Evolutionary conservation across 2,113 vertebrate species (phyloP), one percentile per base, ranked within the genome.

Genomic region (Tupaia tana): DNA sequence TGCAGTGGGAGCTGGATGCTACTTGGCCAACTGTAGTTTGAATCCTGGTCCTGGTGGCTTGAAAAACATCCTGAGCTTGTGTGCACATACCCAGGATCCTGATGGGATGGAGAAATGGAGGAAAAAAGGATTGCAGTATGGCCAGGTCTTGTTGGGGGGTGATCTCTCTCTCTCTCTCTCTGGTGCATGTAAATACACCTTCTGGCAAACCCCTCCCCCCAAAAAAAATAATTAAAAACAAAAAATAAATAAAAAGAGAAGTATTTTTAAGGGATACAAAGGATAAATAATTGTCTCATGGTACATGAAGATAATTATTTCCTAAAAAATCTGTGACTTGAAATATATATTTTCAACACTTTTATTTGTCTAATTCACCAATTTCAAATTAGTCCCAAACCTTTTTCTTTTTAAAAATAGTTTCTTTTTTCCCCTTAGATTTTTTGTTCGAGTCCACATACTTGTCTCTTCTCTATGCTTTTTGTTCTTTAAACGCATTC

Each of bases 291-390:
- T 58, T 69, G 8, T 6, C 14, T 64, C 7, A 64, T 67, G 20
- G 7, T 85, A 43, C 16, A 71, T 86, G 66, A n/a, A 91, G 91
- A 86, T 86, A 20, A 80, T 34, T 80, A 85, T 64, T 67, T 79
- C 64, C 70, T 83, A 31, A 86, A 80, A 84, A 79, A 59, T 3
- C 22, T 19, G 14, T 70, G 61, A 71, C 43, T 90, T 66, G 29
- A 90, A 91, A 84, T 87, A 34, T 24, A 79, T 6, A 43, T 54
- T 31, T 84, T 86, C 64, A 94, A 34, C 27, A 77, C 69, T 89
- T 90, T 80, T 64, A 31, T 90, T 88, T 80, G 12, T 74, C 12
- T 4, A 34, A 0, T 27, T 73, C 11, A 56, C 9, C 54, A 90
- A 43, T 52, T 86, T 24, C 2, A 63, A 84, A 84, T 78, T 80